A percentile compares a stretch with the other conserved stretches of the same genome.
Evolutionary conservation across 2,113 vertebrate genomes (phyloP).

Genomic region (Prietella phreatophila): DNA sequence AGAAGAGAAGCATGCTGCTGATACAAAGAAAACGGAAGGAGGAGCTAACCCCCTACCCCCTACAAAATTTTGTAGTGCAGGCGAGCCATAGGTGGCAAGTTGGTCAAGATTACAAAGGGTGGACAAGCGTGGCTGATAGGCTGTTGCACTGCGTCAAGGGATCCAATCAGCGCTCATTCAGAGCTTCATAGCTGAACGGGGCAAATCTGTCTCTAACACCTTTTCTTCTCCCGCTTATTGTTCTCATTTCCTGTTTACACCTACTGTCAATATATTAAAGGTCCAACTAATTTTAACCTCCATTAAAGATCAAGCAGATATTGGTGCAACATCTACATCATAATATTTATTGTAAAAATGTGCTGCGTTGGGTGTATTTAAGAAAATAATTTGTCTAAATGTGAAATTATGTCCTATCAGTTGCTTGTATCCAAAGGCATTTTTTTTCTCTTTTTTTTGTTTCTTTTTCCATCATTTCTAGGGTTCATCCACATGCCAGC

Average conservation of each 20-base stretch:
- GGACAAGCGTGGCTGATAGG: too few relatives aligned
- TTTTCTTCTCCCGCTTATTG: not conserved
- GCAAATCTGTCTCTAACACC: not conserved
- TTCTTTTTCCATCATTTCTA: constrained; percentile 58
- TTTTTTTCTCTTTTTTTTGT: constrained; percentile 37
- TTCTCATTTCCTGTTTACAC: not conserved
- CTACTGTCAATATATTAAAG: not conserved
- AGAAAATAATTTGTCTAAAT: not conserved
- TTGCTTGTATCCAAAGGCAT: not conserved
- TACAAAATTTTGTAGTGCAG: too few relatives aligned
- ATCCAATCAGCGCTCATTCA: too few relatives aligned
- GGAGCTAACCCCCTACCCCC: too few relatives aligned
- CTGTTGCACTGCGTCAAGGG: too few relatives aligned
- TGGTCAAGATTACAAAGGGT: too few relatives aligned
- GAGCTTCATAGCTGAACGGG: too few relatives aligned
- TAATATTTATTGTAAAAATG: not conserved
- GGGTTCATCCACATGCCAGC: constrained; percentile 83
- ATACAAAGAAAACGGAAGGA: too few relatives aligned
- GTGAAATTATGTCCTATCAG: not conserved
- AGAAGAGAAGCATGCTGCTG: too few relatives aligned
- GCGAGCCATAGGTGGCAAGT: too few relatives aligned
- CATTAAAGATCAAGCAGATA: not conserved
- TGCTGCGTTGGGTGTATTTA: not conserved
- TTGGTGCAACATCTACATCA: not conserved
- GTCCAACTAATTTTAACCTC: not conserved